phyloP scores from a whole-genome alignment of 2,797 vertebrate species.

The Lates japonicus region DNA sequence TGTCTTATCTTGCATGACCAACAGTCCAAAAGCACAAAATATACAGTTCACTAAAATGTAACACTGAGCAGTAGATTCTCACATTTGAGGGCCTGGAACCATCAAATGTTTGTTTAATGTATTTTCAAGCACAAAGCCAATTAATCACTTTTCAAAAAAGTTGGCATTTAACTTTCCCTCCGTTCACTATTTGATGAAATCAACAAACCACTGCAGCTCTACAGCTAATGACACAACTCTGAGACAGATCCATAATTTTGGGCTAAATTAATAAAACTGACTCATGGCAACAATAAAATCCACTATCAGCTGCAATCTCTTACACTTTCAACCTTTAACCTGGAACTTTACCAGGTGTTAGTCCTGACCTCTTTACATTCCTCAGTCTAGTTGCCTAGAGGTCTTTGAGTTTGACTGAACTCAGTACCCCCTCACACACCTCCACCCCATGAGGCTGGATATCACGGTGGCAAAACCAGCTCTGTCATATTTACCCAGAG shows the following conservation, averaged over 20 bases:
- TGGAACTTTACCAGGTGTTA: neutral
- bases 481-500: conserved; percentile 37
- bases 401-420: conserved; percentile 65
- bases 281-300: neutral
- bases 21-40: neutral
- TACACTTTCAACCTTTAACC: conserved; percentile 33
- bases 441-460: conserved; percentile 1
- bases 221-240: neutral
- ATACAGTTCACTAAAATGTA: neutral
- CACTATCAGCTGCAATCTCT: neutral
- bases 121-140: neutral
- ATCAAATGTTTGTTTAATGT: neutral
- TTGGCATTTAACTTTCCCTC: neutral
- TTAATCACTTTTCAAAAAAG: neutral
- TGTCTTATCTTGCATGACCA: neutral
- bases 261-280: neutral
- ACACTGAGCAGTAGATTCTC: neutral
- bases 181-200: neutral
- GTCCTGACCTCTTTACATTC: conserved; percentile 52
- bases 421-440: conserved; percentile 14
- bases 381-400: conserved; percentile 15
- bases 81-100: neutral
- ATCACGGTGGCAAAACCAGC: conserved; percentile 24
- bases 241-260: neutral
- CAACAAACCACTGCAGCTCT: neutral